Evolutionary conservation across 2,113 vertebrate genomes (phyloP).

Genomic region (Lamprologus lemairii): DNA sequence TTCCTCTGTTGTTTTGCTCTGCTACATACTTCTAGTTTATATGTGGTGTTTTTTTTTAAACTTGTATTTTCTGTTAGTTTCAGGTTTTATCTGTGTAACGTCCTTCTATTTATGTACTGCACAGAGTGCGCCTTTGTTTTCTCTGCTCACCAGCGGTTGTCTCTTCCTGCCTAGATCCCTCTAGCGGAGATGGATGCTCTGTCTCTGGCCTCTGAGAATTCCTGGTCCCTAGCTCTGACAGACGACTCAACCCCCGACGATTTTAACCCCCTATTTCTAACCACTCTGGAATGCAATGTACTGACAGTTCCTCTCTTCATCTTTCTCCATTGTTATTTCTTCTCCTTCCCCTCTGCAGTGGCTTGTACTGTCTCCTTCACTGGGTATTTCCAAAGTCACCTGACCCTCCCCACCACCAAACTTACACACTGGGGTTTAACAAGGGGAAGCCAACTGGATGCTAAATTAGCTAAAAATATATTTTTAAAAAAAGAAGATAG

Average conservation of each 20-base stretch:
- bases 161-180: conserved; percentile 97
- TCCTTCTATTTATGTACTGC: conserved; percentile 4
- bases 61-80: background rate
- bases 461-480: background rate
- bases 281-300: conserved; percentile 95
- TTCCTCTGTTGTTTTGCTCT: background rate
- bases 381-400: conserved; percentile 39
- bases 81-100: background rate
- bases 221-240: conserved; percentile 97
- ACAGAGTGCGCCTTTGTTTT: background rate
- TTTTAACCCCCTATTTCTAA: conserved; percentile 92
- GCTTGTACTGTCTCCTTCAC: conserved; percentile 15
- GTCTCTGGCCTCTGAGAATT: conserved; percentile 98
- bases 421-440: background rate
- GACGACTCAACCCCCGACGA: conserved; percentile 94
- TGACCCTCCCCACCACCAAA: background rate
- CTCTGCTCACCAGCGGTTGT: conserved; percentile 81
- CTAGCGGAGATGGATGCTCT: conserved; percentile 99
- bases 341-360: conserved; percentile 43
- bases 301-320: conserved; percentile 73
- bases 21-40: background rate
- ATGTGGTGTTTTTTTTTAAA: background rate
- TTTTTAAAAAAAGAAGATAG: background rate
- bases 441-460: background rate
- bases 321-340: conserved; percentile 46